Evolutionary conservation across 2,797 vertebrate genomes (phyloP).

Genomic region (Lacerta agilis): DNA sequence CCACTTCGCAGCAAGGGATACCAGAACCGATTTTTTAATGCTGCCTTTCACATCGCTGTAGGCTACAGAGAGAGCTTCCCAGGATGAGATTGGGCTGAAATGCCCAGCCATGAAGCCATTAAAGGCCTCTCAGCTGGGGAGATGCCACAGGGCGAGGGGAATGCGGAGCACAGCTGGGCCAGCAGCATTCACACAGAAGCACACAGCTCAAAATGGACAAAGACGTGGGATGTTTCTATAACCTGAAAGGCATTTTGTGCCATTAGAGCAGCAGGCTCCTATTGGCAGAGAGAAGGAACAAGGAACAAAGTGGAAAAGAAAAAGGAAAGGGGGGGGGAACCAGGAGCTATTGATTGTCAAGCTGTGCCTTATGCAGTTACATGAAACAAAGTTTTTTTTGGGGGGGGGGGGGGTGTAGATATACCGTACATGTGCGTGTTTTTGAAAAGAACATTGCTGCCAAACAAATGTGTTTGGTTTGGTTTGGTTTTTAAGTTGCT

Average conservation of each 20-base stretch:
- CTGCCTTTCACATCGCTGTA: neutral
- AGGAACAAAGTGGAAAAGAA: neutral
- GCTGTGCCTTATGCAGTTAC: slow-evolving; percentile 62
- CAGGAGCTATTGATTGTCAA: slow-evolving; percentile 69
- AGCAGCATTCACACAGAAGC: neutral
- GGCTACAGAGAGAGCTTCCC: neutral
- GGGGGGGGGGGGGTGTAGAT: too few species aligned
- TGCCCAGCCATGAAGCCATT: neutral
- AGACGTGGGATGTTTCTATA: neutral
- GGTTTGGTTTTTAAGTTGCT: neutral
- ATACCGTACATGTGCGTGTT: neutral
- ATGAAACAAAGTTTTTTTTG: slow-evolving; percentile 53
- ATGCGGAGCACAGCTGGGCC: neutral
- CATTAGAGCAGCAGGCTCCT: slow-evolving; percentile 29
- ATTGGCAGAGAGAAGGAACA: slow-evolving; percentile 39
- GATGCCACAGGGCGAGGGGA: neutral
- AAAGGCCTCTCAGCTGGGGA: neutral
- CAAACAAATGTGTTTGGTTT: neutral
- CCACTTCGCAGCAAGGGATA: neutral
- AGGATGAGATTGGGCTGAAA: neutral
- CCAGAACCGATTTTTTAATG: neutral
- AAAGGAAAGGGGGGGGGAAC: slow-evolving; percentile 31
- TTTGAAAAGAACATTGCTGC: neutral
- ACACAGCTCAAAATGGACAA: neutral
- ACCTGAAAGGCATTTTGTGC: slow-evolving; percentile 10